Conservation (phyloP, 2,113 vertebrate genomes). For the Brachyhypopomus occidentalis region DNA sequence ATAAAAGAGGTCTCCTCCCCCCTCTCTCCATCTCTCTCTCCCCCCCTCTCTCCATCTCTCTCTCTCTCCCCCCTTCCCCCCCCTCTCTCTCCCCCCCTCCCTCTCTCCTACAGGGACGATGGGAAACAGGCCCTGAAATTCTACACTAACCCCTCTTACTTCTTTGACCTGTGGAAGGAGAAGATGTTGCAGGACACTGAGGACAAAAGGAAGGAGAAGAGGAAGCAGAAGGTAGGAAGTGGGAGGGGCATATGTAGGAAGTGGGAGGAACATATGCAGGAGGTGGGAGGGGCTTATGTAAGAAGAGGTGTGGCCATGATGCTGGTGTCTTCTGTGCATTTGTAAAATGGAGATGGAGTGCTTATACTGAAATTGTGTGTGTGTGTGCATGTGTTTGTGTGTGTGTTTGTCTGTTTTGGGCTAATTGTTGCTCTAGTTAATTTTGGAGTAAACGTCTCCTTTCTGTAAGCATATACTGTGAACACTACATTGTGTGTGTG, state of each 20-base stretch:
- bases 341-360: too few species aligned
- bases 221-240: conserved; percentile 91
- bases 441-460: neutral
- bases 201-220: conserved; percentile 97
- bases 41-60: neutral
- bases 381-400: too few species aligned
- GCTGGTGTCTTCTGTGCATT: too few species aligned
- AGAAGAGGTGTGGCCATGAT: neutral
- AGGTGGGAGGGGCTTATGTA: neutral
- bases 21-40: neutral
- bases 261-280: conserved; percentile 83
- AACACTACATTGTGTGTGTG: neutral
- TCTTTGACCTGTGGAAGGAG: conserved; percentile 98
- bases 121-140: conserved; percentile 97
- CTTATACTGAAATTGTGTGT: too few species aligned
- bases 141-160: conserved; percentile 98
- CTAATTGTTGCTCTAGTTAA: neutral
- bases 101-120: conserved; percentile 84
- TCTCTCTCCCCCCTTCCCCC: conserved; percentile 21
- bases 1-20: neutral
- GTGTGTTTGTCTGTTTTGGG: too few species aligned
- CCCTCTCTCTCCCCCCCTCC: neutral
- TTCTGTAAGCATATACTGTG: too few species aligned
- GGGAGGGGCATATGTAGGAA: conserved; percentile 70
- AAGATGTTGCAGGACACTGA: conserved; percentile 99